Conservation (phyloP, 2,888 invertebrate species). For the Ashinkailepas kermadecensis region DNA sequence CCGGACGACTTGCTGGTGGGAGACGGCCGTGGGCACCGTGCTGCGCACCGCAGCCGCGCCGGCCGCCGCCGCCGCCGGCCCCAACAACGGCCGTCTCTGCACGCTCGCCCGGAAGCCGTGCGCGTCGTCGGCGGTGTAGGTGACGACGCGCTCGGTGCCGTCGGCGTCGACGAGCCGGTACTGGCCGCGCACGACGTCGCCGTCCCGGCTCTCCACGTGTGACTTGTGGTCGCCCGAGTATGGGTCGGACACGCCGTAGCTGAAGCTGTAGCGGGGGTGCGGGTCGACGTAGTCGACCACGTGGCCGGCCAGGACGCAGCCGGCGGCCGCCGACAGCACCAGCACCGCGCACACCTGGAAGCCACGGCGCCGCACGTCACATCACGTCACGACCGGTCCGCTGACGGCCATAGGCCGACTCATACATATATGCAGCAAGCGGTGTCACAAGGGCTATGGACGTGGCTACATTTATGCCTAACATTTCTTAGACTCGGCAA, state of each 20-base stretch:
- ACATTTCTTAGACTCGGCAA: no score
- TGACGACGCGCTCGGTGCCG: conserved; percentile 29
- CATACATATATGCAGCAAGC: no score
- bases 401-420: no score
- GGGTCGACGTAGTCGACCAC: conserved; percentile 21
- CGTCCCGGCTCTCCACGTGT: conserved; percentile 26
- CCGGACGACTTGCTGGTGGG: neutral
- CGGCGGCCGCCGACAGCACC: no score
- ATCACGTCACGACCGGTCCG: no score
- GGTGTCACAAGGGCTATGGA: no score
- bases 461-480: no score
- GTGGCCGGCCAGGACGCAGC: no score
- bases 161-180: conserved; percentile 25
- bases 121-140: conserved; percentile 32
- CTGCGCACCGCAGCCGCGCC: neutral
- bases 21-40: conserved; percentile 12
- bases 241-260: conserved; percentile 23
- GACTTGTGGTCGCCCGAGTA: conserved; percentile 26
- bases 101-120: conserved; percentile 34
- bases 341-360: no score
- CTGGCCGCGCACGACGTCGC: conserved; percentile 24
- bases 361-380: no score
- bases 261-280: conserved; percentile 25
- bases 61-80: no score
- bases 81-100: conserved; percentile 31